Evolutionary conservation across 2,888 invertebrate species (phyloP).

Genomic region (Tuberolachnus salignus): DNA sequence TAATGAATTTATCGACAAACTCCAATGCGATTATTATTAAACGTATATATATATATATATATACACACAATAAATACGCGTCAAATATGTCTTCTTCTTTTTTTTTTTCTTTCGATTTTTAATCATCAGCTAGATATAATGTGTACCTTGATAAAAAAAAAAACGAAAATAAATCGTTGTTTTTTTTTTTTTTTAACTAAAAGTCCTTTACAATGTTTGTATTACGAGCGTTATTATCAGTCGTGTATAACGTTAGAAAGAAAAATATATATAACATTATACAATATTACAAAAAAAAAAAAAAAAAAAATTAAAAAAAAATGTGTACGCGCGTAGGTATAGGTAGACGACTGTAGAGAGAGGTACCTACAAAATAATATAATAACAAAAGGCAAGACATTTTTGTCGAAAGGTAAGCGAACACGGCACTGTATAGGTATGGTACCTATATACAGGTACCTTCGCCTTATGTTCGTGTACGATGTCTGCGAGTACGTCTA

Average conservation of each 20-base stretch:
- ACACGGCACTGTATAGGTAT: not conserved
- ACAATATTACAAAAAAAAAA: conserved; percentile 1
- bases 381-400: conserved; percentile 54
- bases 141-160: too few species aligned
- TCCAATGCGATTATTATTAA: not conserved
- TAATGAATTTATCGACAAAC: conserved; percentile 30
- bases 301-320: conserved; percentile 30
- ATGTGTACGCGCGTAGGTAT: conserved; percentile 23
- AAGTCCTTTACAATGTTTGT: too few species aligned
- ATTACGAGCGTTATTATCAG: too few species aligned
- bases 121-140: too few species aligned
- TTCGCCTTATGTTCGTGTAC: conserved; percentile 34
- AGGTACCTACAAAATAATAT: conserved; percentile 33
- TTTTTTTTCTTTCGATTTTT: too few species aligned
- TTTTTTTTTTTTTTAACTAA: not conserved
- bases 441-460: not conserved
- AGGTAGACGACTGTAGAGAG: too few species aligned
- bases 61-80: not conserved
- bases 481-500: too few species aligned
- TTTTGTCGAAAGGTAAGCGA: conserved; percentile 52
- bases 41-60: not conserved
- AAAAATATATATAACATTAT: too few species aligned
- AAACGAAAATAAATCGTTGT: not conserved
- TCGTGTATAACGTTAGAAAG: not conserved
- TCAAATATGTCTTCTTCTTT: too few species aligned